phyloP scores from a whole-genome alignment of 2,797 vertebrate species.

The Poeciliopsis paucimaculata region DNA sequence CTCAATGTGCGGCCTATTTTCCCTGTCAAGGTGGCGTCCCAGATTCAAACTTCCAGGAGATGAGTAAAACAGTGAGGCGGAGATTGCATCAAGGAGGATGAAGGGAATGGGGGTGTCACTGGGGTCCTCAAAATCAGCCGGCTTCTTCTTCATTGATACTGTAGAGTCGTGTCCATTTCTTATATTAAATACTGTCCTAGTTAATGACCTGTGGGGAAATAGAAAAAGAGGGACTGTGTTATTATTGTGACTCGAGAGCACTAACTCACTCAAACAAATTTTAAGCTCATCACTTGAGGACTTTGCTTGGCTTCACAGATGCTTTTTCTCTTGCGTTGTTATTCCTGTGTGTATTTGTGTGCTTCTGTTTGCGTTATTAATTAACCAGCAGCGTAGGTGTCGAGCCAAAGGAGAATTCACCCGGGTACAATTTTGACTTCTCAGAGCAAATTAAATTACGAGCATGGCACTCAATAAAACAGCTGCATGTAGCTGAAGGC shows the following conservation, averaged over 20 bases:
- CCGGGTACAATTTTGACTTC: conserved; percentile 51
- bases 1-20: conserved; percentile 78
- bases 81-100: conserved; percentile 46
- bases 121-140: conserved; percentile 18
- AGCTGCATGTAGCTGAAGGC: conserved; percentile 63
- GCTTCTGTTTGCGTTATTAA: conserved; percentile 66
- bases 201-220: conserved; percentile 19
- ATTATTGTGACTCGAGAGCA: conserved; percentile 21
- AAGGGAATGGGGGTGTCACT: conserved; percentile 45
- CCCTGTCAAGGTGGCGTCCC: conserved; percentile 79
- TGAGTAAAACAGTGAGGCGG: conserved; percentile 59
- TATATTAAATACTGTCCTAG: conserved; percentile 8
- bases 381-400: conserved; percentile 56
- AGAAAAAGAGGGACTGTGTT: not conserved
- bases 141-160: conserved; percentile 21
- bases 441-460: conserved; percentile 67
- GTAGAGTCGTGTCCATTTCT: conserved; percentile 7
- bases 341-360: conserved; percentile 24
- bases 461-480: conserved; percentile 44
- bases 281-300: conserved; percentile 13
- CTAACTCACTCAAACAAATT: conserved; percentile 16
- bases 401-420: conserved; percentile 47
- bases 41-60: conserved; percentile 75
- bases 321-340: conserved; percentile 4
- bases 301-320: conserved; percentile 7